Evolutionary conservation across 23 tunicate species (phyloP).

Genomic region (Styela clava): DNA sequence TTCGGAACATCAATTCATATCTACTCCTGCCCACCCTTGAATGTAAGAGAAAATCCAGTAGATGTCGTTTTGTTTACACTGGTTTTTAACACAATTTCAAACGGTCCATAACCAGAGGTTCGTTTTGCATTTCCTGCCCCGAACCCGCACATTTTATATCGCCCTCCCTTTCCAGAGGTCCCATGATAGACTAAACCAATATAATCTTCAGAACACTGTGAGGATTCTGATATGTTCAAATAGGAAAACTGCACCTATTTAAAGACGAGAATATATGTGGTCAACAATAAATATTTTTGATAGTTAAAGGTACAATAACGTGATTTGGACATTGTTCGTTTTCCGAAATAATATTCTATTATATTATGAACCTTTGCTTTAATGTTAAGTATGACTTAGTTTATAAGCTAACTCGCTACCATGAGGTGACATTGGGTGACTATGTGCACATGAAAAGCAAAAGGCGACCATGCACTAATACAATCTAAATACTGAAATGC

Average conservation of each 20-base stretch:
- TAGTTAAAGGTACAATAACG: too few relatives aligned
- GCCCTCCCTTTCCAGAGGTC: not conserved
- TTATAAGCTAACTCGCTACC: too few relatives aligned
- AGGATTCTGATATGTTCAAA: slow-evolving; percentile 15
- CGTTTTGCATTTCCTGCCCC: slow-evolving; percentile 19
- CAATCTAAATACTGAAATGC: too few relatives aligned
- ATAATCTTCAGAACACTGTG: slow-evolving; percentile 8
- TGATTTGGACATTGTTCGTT: too few relatives aligned
- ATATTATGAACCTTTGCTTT: too few relatives aligned
- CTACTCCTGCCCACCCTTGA: slow-evolving; percentile 16
- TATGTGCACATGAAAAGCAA: too few relatives aligned
- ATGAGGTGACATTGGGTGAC: too few relatives aligned
- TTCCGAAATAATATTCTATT: too few relatives aligned
- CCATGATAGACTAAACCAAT: slow-evolving; percentile 29
- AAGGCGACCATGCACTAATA: too few relatives aligned
- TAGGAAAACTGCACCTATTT: not conserved
- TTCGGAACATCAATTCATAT: not conserved
- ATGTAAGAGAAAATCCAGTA: slow-evolving; percentile 29
- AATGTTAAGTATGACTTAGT: too few relatives aligned
- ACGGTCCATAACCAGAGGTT: slow-evolving; percentile 23
- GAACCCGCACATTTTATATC: slow-evolving; percentile 42
- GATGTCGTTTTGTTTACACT: slow-evolving; percentile 9
- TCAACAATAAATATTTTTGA: too few relatives aligned
- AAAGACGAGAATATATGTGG: not conserved
- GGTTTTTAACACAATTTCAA: slow-evolving; percentile 22